These are phyloP conservation scores for Callocephalon fimbriatum DNA, from an alignment of 2,113 vertebrate species.

Conservation along the genomic window DNA sequence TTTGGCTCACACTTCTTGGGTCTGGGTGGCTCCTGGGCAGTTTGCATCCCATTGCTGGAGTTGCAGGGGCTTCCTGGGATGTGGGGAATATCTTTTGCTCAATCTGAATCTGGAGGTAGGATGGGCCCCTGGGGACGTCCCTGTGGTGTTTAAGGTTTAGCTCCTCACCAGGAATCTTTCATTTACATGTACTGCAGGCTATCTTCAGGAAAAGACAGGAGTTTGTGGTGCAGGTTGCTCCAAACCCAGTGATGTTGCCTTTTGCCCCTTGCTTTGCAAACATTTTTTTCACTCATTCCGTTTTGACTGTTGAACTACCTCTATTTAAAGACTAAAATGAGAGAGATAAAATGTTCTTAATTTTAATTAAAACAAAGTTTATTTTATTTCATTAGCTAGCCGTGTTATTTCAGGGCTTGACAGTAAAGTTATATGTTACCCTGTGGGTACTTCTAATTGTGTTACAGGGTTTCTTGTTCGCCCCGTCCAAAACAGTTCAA, in stretches of 20 bases:
- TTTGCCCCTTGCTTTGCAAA: background rate
- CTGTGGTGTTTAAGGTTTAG: background rate
- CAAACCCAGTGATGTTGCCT: background rate
- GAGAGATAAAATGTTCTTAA: constrained; percentile 70
- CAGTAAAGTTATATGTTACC: constrained; percentile 74
- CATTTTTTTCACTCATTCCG: constrained; percentile 15
- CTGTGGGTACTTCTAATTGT: constrained; percentile 64
- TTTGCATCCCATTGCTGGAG: rapidly evolving
- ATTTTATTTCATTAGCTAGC: constrained; percentile 68
- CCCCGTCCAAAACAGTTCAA: constrained; percentile 47
- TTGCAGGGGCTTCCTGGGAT: background rate
- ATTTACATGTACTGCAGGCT: background rate
- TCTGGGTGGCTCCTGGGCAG: rapidly evolving
- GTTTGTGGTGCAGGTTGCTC: background rate
- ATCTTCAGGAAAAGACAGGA: background rate
- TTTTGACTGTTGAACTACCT: constrained; percentile 37
- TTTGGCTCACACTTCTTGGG: background rate
- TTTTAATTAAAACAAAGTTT: constrained; percentile 75
- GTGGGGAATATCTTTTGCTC: background rate
- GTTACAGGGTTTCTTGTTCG: constrained; percentile 46
- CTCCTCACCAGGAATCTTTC: background rate
- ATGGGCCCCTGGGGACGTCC: background rate
- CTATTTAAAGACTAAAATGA: constrained; percentile 62
- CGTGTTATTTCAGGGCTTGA: constrained; percentile 70
- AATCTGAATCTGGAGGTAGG: background rate